Percentiles rank a stretch among this genome's conserved stretches.
Evolutionary conservation across 2,797 vertebrate species (phyloP).

Genomic region (Ctenopoma kingsleyae): DNA sequence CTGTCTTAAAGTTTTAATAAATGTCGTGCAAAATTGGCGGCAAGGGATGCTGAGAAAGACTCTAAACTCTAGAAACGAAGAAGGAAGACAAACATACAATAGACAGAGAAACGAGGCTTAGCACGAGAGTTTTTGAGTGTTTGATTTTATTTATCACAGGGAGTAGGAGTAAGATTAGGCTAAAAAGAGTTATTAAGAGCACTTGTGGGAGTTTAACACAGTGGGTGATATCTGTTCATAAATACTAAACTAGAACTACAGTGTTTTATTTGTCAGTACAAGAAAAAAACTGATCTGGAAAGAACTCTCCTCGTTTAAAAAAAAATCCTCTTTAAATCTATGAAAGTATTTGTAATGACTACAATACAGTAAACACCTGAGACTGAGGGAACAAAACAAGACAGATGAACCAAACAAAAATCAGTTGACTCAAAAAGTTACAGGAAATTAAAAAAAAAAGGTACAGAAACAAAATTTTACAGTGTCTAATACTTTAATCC

Average conservation of each 20-base stretch:
- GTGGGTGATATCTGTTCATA: slow-evolving; percentile 17
- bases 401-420: background rate
- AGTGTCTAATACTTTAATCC: background rate
- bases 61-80: background rate
- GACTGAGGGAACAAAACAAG: background rate
- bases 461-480: background rate
- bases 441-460: background rate
- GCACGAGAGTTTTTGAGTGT: background rate
- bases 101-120: too few species aligned
- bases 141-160: background rate
- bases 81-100: background rate
- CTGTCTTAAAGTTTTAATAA: background rate
- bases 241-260: background rate
- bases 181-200: slow-evolving; percentile 17
- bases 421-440: background rate
- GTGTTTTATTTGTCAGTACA: background rate
- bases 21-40: background rate
- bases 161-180: slow-evolving; percentile 10
- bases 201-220: slow-evolving; percentile 21
- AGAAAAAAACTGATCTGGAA: background rate
- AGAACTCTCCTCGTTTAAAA: background rate
- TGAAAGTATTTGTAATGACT: background rate
- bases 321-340: background rate
- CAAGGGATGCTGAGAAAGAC: background rate
- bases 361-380: background rate